These are phyloP conservation scores for Tragopan temminckii DNA, from an alignment of 2,797 vertebrate species.

Conservation along the genomic window DNA sequence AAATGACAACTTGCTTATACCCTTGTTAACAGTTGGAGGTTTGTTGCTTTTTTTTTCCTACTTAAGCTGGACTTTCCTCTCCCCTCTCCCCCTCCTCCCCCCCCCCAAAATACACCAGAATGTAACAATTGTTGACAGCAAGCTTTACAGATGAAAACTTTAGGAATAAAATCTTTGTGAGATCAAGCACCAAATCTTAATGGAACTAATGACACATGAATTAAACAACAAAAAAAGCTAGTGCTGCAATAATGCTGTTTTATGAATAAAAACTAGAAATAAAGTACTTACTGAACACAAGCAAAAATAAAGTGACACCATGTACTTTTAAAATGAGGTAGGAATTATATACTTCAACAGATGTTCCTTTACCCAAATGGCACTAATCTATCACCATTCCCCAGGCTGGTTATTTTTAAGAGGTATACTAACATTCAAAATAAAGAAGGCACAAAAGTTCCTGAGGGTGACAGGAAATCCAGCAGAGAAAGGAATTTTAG, in stretches of 20 bases:
- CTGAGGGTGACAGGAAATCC: conserved; percentile 50
- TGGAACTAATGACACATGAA: neutral
- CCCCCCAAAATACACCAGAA: neutral
- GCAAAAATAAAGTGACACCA: neutral
- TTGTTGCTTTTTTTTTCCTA: neutral
- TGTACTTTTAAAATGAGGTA: neutral
- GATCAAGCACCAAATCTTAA: neutral
- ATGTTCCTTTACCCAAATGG: conserved; percentile 1
- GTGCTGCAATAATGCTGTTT: neutral
- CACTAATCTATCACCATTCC: conserved; percentile 12
- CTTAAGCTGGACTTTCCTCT: neutral
- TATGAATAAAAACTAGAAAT: neutral
- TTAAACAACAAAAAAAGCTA: neutral
- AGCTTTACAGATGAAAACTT: neutral
- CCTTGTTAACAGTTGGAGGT: neutral
- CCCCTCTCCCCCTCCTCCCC: neutral
- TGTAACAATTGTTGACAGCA: neutral
- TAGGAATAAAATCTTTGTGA: neutral
- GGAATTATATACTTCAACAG: neutral
- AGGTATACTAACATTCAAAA: neutral
- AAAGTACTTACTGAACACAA: neutral
- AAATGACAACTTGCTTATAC: neutral
- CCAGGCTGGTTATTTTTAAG: neutral
- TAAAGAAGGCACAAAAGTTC: conserved; percentile 40
- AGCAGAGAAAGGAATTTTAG: conserved; percentile 54